These are phyloP conservation scores for Aleadryas rufinucha DNA, from an alignment of 2,113 vertebrate species.

Conservation along the genomic window DNA sequence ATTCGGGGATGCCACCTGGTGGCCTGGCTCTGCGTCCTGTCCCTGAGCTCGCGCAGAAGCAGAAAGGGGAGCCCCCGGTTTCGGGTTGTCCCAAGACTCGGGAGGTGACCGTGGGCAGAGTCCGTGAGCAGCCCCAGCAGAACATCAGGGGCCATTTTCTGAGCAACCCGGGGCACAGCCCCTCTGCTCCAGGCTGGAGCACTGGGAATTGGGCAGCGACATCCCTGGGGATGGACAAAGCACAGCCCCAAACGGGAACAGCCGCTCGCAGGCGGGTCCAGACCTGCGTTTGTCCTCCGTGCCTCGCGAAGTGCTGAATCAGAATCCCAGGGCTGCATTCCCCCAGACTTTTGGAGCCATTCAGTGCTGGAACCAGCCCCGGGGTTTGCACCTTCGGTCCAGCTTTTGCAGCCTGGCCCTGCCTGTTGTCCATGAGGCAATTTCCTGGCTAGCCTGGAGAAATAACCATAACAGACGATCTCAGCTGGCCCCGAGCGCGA, in stretches of 20 bases:
- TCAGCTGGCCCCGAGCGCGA: conserved; percentile 9
- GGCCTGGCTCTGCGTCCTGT: neutral
- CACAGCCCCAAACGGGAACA: neutral
- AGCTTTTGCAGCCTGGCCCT: conserved; percentile 6
- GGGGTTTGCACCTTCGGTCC: neutral
- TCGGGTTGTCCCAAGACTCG: neutral
- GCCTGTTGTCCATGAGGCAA: conserved; percentile 38
- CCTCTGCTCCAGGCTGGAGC: neutral
- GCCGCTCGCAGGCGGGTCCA: neutral
- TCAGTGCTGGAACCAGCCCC: neutral
- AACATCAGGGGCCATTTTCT: fast-evolving
- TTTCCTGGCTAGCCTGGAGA: conserved; percentile 58
- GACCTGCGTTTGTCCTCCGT: neutral
- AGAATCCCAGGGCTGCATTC: neutral
- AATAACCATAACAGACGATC: conserved; percentile 49
- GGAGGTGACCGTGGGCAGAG: neutral
- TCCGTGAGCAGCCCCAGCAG: neutral
- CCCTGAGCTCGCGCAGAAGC: neutral
- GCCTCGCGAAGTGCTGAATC: conserved; percentile 1
- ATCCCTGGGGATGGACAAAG: neutral
- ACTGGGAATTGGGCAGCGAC: neutral
- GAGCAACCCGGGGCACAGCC: neutral
- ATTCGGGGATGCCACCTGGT: neutral
- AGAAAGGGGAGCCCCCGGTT: neutral
- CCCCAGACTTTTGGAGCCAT: conserved; percentile 21